A percentile compares a stretch with the other conserved stretches of the same genome.
phyloP scores from a whole-genome alignment of 2,113 vertebrate genomes.

The Syrrhaptes paradoxus region DNA sequence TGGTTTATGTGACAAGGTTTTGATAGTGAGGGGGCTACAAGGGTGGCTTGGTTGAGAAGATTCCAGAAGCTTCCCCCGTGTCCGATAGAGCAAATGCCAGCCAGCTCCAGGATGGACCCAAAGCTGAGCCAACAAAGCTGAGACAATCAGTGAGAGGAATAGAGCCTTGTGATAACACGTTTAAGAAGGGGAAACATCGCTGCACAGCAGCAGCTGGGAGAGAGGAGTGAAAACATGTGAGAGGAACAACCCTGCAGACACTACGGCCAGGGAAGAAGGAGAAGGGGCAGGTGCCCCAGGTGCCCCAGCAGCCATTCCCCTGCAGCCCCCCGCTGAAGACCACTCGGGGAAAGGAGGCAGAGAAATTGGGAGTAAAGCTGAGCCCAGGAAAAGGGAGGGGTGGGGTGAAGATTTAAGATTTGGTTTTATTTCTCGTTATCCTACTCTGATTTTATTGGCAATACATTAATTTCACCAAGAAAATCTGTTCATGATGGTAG shows the following conservation, averaged over 20 bases:
- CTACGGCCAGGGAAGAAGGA: neutral
- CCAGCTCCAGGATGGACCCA: rapidly evolving
- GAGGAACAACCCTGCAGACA: neutral
- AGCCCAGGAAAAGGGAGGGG: neutral
- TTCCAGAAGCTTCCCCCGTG: neutral
- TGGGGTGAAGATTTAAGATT: neutral
- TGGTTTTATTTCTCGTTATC: neutral
- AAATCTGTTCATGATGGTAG: neutral
- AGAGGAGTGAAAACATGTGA: neutral
- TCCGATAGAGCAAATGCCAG: rapidly evolving
- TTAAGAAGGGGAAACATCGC: neutral
- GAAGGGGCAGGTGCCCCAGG: neutral
- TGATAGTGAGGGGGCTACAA: neutral
- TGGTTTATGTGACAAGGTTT: neutral
- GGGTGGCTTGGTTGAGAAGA: neutral
- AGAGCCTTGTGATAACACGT: neutral
- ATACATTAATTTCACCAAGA: neutral
- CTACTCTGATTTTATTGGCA: neutral
- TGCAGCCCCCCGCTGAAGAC: rapidly evolving
- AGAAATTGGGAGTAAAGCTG: neutral
- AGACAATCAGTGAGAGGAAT: neutral
- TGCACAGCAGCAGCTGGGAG: neutral
- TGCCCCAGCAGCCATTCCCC: neutral
- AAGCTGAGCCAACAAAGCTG: neutral
- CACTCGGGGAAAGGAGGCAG: rapidly evolving